These are phyloP conservation scores for Rousettus leschenaultii DNA, from an alignment of 2,113 vertebrate genomes.

Conservation along the genomic window DNA sequence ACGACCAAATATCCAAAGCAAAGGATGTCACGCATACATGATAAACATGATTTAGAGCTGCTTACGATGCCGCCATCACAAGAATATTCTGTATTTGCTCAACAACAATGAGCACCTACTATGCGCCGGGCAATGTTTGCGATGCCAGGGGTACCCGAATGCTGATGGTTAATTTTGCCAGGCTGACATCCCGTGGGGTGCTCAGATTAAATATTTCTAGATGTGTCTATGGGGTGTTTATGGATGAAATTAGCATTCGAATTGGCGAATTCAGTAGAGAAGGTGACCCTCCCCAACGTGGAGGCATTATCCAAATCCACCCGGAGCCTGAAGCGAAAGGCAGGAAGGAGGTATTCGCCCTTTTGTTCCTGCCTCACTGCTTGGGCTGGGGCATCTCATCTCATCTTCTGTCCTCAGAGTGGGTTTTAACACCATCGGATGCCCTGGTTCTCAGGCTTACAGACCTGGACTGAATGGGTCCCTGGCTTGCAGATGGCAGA, in stretches of 20 bases:
- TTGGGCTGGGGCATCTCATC: not conserved
- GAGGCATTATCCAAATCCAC: too few relatives aligned
- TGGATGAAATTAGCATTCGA: not conserved
- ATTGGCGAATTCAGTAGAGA: not conserved
- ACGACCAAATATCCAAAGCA: not conserved
- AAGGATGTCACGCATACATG: not conserved
- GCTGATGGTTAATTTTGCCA: not conserved
- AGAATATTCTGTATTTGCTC: not conserved
- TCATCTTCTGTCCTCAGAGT: not conserved
- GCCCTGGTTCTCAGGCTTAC: not conserved
- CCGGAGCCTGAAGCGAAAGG: not conserved
- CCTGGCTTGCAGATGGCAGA: not conserved
- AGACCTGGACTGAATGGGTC: not conserved
- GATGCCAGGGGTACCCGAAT: too few relatives aligned
- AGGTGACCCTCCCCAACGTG: not conserved
- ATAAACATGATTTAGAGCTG: not conserved
- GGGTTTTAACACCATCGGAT: not conserved
- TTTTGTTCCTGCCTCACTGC: not conserved
- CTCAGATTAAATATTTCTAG: not conserved
- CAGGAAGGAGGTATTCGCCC: not conserved
- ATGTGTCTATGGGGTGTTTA: not conserved
- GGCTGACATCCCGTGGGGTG: fast-evolving
- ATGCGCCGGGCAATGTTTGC: fast-evolving
- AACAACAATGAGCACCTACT: too few relatives aligned
- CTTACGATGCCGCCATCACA: not conserved